Evolutionary conservation across 2,797 vertebrate genomes (phyloP).

Genomic region (Aplochiton taeniatus): DNA sequence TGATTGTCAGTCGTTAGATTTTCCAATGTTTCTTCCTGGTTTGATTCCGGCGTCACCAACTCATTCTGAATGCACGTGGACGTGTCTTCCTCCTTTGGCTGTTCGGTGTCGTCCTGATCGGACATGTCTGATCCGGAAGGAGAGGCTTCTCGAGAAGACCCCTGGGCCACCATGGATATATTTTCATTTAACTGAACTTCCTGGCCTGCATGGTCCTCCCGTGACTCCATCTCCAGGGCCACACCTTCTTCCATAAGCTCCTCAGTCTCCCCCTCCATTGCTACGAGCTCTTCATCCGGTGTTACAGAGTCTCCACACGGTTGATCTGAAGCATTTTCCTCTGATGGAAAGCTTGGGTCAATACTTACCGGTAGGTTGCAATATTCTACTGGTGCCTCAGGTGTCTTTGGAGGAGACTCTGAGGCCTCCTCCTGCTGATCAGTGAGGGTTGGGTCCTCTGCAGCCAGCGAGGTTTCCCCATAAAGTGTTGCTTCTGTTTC

Average conservation of each 20-base stretch:
- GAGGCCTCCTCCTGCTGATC: neutral
- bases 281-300: neutral
- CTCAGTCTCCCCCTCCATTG: neutral
- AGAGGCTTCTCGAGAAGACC: conserved; percentile 16
- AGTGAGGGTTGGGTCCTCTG: neutral
- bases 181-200: conserved; percentile 5
- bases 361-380: too few species aligned
- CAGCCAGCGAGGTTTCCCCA: neutral
- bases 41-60: neutral
- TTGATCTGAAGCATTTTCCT: neutral
- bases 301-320: neutral
- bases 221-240: neutral
- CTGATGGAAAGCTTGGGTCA: neutral
- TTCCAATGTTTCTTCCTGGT: conserved; percentile 3
- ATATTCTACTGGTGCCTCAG: conserved; percentile 2
- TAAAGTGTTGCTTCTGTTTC: neutral
- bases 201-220: neutral
- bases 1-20: conserved; percentile 3
- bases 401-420: conserved; percentile 12
- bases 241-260: neutral
- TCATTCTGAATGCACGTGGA: conserved; percentile 9
- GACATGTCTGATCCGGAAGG: conserved; percentile 7
- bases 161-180: conserved; percentile 2
- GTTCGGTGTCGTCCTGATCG: conserved; percentile 3
- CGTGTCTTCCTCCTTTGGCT: conserved; percentile 12